Conservation (phyloP, 2,888 invertebrate genomes). For the Exocentrus adspersus region DNA sequence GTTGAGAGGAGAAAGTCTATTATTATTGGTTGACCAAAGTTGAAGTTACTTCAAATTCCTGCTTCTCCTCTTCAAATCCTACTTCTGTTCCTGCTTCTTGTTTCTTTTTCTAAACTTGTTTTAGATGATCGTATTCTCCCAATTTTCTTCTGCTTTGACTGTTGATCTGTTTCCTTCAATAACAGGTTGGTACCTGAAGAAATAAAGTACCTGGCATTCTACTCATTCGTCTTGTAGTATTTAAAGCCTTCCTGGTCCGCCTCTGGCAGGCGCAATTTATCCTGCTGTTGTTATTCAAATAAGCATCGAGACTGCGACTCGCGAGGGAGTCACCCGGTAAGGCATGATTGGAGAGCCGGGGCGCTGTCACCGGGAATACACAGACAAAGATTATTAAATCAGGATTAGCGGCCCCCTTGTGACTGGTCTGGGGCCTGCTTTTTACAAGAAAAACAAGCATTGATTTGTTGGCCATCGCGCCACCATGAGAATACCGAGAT, state of each 20-base stretch:
- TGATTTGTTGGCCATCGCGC: conserved; percentile 59
- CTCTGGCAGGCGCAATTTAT: conserved; percentile 37
- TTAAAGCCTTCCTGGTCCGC: conserved; percentile 2
- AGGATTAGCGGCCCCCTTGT: conserved; percentile 63
- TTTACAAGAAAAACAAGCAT: conserved; percentile 58
- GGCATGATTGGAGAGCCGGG: conserved; percentile 69
- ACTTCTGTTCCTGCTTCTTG: too few species aligned
- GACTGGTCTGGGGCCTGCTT: conserved; percentile 53
- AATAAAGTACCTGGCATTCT: too few species aligned
- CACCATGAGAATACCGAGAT: conserved; percentile 44
- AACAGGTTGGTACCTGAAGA: too few species aligned
- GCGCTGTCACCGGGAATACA: conserved; percentile 58
- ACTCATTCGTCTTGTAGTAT: too few species aligned
- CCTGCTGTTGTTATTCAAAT: conserved; percentile 27
- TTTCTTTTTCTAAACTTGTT: too few species aligned
- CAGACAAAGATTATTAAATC: conserved; percentile 64
- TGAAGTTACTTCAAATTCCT: too few species aligned
- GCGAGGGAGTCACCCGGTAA: conserved; percentile 63
- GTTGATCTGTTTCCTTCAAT: too few species aligned
- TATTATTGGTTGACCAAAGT: too few species aligned
- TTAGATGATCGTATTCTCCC: too few species aligned
- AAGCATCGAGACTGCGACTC: conserved; percentile 42
- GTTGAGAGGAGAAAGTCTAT: too few species aligned
- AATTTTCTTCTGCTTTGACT: too few species aligned
- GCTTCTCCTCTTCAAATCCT: too few species aligned